Evolutionary conservation across 2,113 vertebrate species (phyloP).

Genomic region (Petroica traversi): DNA sequence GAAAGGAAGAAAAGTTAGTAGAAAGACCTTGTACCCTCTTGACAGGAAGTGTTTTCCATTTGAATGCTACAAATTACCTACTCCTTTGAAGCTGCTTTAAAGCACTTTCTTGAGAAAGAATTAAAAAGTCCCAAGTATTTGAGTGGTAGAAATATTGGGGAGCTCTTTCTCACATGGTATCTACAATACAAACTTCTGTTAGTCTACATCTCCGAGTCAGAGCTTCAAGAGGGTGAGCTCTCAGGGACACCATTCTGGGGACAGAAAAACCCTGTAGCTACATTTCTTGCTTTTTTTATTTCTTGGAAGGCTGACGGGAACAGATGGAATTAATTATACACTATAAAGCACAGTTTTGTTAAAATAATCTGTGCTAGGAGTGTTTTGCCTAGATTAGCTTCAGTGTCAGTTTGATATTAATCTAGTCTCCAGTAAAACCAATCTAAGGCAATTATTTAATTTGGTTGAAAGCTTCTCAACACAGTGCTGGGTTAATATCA

Average conservation of each 20-base stretch:
- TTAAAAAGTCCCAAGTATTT: background rate
- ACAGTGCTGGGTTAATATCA: background rate
- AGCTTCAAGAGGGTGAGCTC: background rate
- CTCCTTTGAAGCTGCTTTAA: background rate
- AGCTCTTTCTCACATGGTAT: background rate
- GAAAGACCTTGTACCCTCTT: background rate
- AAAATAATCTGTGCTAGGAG: background rate
- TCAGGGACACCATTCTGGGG: background rate
- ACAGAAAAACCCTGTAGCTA: background rate
- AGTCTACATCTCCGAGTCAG: background rate
- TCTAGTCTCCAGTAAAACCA: background rate
- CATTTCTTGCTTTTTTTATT: background rate
- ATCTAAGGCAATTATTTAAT: background rate
- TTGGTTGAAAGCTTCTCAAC: background rate
- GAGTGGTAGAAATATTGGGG: background rate
- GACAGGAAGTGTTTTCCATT: background rate
- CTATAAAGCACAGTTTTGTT: background rate
- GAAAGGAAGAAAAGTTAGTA: background rate
- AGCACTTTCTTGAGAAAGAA: background rate
- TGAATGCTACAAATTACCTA: background rate
- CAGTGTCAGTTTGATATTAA: background rate
- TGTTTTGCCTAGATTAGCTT: background rate
- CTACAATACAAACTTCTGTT: background rate
- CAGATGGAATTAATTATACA: background rate
- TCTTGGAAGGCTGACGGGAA: background rate